These are phyloP conservation scores for Mormyrus hasselquistii DNA, from an alignment of 2,797 vertebrate species.

Conservation along the genomic window DNA sequence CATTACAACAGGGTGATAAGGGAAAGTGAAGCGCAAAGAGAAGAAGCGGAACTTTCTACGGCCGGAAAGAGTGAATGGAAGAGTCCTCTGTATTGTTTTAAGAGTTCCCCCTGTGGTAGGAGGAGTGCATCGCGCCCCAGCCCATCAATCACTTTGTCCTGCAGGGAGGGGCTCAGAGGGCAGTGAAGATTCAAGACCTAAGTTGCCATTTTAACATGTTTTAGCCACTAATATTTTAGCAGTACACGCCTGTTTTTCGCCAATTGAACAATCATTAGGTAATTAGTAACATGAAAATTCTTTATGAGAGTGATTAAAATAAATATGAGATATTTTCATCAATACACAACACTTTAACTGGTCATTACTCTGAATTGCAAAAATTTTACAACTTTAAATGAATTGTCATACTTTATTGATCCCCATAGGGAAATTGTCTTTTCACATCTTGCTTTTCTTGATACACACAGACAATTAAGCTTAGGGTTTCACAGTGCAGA, in stretches of 20 bases:
- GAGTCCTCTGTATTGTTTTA: slow-evolving; percentile 7
- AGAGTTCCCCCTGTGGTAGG: background rate
- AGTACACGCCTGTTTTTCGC: background rate
- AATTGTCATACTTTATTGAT: background rate
- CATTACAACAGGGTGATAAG: background rate
- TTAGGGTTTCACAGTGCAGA: background rate
- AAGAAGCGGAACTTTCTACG: background rate
- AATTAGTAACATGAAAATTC: background rate
- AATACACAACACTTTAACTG: background rate
- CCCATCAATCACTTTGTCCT: slow-evolving; percentile 3
- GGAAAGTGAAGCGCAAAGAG: background rate
- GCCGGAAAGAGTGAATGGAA: background rate
- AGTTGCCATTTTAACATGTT: background rate
- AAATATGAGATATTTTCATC: background rate
- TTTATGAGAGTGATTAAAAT: background rate
- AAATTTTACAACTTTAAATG: background rate
- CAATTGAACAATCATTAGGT: background rate
- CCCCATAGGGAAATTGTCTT: background rate
- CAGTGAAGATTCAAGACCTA: background rate
- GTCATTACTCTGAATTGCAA: background rate
- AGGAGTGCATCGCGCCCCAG: background rate
- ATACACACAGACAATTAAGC: background rate
- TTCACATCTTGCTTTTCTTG: background rate
- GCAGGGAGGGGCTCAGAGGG: background rate
- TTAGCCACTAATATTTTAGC: background rate